Evolutionary conservation across 2,888 invertebrate genomes (phyloP).

Genomic region (Mamestra brassicae): DNA sequence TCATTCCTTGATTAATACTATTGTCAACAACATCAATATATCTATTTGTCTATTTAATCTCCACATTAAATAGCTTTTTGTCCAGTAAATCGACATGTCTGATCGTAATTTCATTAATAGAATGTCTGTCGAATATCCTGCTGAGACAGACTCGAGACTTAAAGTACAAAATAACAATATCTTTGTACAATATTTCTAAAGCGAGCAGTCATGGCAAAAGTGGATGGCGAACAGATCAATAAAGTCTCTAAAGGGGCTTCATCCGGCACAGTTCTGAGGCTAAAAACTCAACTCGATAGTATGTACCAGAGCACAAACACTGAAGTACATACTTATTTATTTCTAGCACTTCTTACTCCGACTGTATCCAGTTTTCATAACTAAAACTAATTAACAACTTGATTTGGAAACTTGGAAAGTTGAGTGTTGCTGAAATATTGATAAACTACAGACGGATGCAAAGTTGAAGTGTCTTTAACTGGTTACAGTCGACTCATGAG

Average conservation of each 20-base stretch:
- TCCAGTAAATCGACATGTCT: not conserved
- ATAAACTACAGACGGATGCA: not conserved
- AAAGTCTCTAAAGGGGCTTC: constrained; percentile 41
- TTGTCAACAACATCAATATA: constrained; percentile 34
- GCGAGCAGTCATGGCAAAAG: constrained; percentile 27
- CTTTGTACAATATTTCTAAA: constrained; percentile 35
- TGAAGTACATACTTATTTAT: not conserved
- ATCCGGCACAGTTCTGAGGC: constrained; percentile 27
- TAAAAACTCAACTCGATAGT: constrained; percentile 21
- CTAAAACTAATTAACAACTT: constrained; percentile 6
- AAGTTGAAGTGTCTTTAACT: not conserved
- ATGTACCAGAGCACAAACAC: constrained; percentile 3
- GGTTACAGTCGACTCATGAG: not conserved
- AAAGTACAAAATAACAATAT: constrained; percentile 4
- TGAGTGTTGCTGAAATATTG: not conserved
- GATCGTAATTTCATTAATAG: constrained; percentile 19
- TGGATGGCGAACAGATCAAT: constrained; percentile 59
- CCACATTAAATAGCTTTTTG: constrained; percentile 1
- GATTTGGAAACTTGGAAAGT: not conserved
- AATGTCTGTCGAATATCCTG: constrained; percentile 6
- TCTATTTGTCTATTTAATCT: constrained; percentile 15
- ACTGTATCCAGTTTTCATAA: not conserved
- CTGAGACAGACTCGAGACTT: not conserved
- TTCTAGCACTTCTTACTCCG: not conserved
- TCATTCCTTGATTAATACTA: constrained; percentile 25